These are phyloP conservation scores for Asarcornis scutulata DNA, from an alignment of 2,113 vertebrate species.

Conservation along the genomic window DNA sequence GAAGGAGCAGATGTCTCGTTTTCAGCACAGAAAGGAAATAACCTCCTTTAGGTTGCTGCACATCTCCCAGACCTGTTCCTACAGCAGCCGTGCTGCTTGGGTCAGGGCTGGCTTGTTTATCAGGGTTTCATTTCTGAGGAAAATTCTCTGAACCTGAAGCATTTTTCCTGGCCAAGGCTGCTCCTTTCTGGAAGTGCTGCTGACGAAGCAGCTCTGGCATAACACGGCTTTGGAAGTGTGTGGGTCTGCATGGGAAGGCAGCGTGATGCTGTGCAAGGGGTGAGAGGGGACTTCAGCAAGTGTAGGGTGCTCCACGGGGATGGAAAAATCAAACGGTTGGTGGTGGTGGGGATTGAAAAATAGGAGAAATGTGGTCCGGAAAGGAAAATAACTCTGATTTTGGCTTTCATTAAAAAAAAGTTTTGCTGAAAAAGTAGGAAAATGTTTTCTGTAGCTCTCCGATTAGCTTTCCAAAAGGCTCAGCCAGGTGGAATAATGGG, in stretches of 20 bases:
- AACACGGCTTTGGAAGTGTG: rapidly evolving
- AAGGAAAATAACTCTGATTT: neutral
- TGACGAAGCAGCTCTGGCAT: neutral
- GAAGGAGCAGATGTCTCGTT: neutral
- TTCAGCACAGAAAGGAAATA: neutral
- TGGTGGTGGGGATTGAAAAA: neutral
- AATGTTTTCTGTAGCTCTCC: neutral
- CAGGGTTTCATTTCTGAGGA: neutral
- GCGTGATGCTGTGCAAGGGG: neutral
- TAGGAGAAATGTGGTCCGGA: neutral
- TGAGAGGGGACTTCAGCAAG: neutral
- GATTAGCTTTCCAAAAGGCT: slow-evolving; percentile 22
- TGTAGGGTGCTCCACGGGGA: neutral
- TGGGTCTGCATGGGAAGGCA: neutral
- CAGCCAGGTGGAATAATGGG: slow-evolving; percentile 21
- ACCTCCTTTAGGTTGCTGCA: neutral
- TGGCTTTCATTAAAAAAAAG: too few relatives aligned
- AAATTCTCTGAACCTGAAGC: neutral
- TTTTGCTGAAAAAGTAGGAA: neutral
- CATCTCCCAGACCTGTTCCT: neutral
- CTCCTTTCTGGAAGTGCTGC: neutral
- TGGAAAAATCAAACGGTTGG: neutral
- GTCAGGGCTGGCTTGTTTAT: neutral
- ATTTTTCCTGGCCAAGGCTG: neutral
- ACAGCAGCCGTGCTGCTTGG: neutral